Base-by-base conservation (phyloP, 2,797 vertebrate species). In the Platalea minor region DNA sequence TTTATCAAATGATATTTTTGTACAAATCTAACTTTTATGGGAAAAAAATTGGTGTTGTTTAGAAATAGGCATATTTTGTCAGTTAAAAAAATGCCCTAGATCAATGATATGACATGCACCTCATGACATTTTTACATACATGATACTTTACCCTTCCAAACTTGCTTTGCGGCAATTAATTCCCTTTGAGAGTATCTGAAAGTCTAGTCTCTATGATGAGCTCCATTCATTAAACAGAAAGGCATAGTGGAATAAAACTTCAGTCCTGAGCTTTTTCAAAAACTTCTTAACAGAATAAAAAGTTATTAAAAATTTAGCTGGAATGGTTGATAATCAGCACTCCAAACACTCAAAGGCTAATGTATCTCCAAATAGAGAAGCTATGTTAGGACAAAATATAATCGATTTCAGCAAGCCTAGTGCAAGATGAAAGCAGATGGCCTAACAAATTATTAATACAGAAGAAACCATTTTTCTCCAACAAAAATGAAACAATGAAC, bases 351-450 rank as follows among this genome's bases (percentile, higher is more conserved):
- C 41, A 83, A 76, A 89, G 43, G 67, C 35, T 63, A 63, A 87
- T 8, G 16, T 43, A 45, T 56, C 45, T 91, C 63, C 74, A 82
- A 88, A 59, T 1, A 91, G 37, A 89, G 60, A 91, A 51, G 61
- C 57, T 78, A 14, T 14, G 43, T 78, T 80, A 46, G 65, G 78
- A 85, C 45, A 91, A 95, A 91, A 85, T 17, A 50, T 1, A 79
- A 92, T 63, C 72, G 68, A 54, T 83, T 95, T 51, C 86, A 91
- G 88, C 43, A 74, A 85, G 65, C 63, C 75, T 74, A 80, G 72
- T 65, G 64, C 80, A 95, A 82, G 65, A 93, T 77, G 60, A 89
- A 91, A 92, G 75, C 74, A 93, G 74, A 77, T 73, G 74, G 85
- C n/a, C 75, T 85, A 56, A 92, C 54, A 74, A 95, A 89, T 85